Evolutionary conservation across 2,888 invertebrate genomes (phyloP), one percentile per base, ranked within the genome.

Genomic region (Drosophila kambysellisi): DNA sequence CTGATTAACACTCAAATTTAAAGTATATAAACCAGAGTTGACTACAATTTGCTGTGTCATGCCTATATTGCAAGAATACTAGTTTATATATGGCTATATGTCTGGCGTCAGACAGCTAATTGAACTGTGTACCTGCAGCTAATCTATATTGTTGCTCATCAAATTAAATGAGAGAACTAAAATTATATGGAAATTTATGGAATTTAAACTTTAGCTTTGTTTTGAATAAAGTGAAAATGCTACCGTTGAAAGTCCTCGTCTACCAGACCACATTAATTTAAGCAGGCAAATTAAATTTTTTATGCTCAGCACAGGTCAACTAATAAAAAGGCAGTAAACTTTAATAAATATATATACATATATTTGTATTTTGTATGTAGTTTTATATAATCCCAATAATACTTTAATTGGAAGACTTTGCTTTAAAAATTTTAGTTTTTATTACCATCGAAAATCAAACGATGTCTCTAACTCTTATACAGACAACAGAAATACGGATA

Each of bases 71-170:
- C 77, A 65, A 12, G 9, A 59, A 43, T n/a, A 50, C 46, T 0
- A 37, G 32, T 52, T 17, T 30, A 54, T 7, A n/a, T 32, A n/a
- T 25, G 20, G 1, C 3, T 29, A 17, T n/a, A 48, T 29, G 3
- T 25, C 2, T 25, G 20, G 25, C 29, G 63, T n/a, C 46, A 54
- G 66, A 33, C 39, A 79, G 20, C 39, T 20, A 51, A 63, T 0
- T 67, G 71, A 70, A 77, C 63, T 70, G 43, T 70, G 62, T 20
- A 69, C 65, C 64, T 58, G 29, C 0, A 15, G 3, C 41, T 17
- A 12, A 17, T 17, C 46, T 70, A 66, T 53, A 56, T 46, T 39
- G 29, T 4, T n/a, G 0, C 12, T 43, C n/a, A 0, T n/a, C 3
- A 6, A 33, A 20, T 20, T 8, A n/a, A 17, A 20, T 17, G 25